Evolutionary conservation across 2,888 invertebrate genomes (phyloP), one percentile per base, ranked within the genome.

Genomic region (Amiota minor): DNA sequence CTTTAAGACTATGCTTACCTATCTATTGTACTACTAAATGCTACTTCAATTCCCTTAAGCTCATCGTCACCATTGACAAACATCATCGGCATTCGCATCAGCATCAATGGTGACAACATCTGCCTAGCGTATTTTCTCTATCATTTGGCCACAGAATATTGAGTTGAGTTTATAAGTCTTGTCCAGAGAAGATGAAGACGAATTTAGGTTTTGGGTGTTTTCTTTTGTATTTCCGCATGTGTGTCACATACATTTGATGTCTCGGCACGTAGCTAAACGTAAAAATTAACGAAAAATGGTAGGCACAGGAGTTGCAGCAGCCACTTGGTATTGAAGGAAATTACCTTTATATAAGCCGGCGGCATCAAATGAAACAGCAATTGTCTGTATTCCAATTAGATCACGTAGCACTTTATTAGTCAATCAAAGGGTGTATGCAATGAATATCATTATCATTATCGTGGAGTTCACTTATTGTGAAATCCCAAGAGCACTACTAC

Each of bases 391-490:
- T 76, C 70, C 72, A 81, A 79, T 79, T 88, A 81, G 77, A 80
- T 87, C 88, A 88, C 88, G 87, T 88, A 82, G 78, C 72, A 72
- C 88, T 88, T 88, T 88, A 88, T 88, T 87, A 85, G 89, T 88
- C 88, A 88, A 88, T 88, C 89, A 88, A 88, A 82, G 85, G 77
- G 78, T 79, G 78, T 80, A 78, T 77, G 74, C 73, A 74, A 74
- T 79, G 83, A 79, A 86, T 84, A 86, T 80, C 79, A 82, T 81
- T 81, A 79, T 20, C 50, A 12, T 49, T 16, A 49, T 35, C 11
- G 11, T 62, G 11, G 61, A 53, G 53, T n/a, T 53, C 35, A 45
- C 62, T 62, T 18, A 12, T 18, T 18, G 55, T 8, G 23, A 45
- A 16, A 10, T 73, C 71, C 68, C 72, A 46, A 2, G 73, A 53